These are phyloP conservation scores for Drosophila buzzatii DNA, from an alignment of 2,888 invertebrate genomes.

Conservation along the genomic window DNA sequence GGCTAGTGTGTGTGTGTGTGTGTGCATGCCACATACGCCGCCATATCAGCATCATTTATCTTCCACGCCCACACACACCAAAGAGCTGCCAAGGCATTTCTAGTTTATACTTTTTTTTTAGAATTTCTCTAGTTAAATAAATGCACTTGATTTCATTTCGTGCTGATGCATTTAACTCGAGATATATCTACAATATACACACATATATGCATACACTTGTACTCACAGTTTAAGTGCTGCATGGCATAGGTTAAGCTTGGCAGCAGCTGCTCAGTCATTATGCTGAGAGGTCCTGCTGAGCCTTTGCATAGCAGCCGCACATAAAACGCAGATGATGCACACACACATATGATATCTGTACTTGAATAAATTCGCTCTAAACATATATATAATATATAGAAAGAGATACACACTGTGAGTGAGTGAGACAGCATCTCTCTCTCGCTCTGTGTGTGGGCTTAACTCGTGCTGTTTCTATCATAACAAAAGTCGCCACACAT, in stretches of 20 bases:
- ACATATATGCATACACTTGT: background rate
- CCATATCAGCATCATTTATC: constrained; percentile 69
- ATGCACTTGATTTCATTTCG: constrained; percentile 78
- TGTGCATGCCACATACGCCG: constrained; percentile 46
- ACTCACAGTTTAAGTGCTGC: background rate
- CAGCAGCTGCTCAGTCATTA: constrained; percentile 15
- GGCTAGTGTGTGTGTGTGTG: constrained; percentile 35
- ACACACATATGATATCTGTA: constrained; percentile 41
- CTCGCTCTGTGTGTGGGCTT: background rate
- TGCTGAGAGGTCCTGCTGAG: constrained; percentile 10
- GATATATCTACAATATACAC: background rate
- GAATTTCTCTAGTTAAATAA: constrained; percentile 58
- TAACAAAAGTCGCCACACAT: constrained; percentile 74
- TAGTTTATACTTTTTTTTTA: constrained; percentile 8
- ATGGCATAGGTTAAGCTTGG: constrained; percentile 9
- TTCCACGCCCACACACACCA: constrained; percentile 42
- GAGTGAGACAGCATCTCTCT: background rate
- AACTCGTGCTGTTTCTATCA: constrained; percentile 43
- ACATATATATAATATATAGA: background rate
- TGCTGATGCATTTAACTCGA: constrained; percentile 68
- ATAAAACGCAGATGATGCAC: constrained; percentile 63
- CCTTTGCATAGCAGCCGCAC: constrained; percentile 42
- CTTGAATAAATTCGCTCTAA: background rate
- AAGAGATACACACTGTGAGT: background rate
- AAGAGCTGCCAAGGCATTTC: constrained; percentile 11